These are phyloP conservation scores for Amphilophus citrinellus DNA, from an alignment of 2,113 vertebrate species.

Conservation along the genomic window DNA sequence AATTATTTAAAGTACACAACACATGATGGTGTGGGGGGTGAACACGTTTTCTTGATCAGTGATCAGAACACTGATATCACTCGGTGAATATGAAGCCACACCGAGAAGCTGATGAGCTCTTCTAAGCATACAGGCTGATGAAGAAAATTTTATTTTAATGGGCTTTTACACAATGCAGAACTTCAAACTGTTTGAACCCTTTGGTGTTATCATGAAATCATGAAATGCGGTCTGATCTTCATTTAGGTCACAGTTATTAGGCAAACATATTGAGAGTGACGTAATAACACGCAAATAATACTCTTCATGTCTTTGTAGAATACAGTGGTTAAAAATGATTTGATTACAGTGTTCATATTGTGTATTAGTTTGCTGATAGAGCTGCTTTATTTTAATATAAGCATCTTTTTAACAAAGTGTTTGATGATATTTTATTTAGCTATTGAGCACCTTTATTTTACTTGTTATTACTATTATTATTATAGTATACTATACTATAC, in stretches of 20 bases:
- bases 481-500: too few species aligned
- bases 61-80: neutral
- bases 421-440: too few species aligned
- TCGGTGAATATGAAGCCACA: neutral
- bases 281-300: too few species aligned
- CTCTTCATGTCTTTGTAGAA: too few species aligned
- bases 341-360: too few species aligned
- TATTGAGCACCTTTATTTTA: too few species aligned
- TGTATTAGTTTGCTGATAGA: too few species aligned
- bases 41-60: neutral
- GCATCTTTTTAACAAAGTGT: neutral
- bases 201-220: neutral
- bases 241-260: too few species aligned
- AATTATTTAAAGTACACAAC: neutral
- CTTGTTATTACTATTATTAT: too few species aligned
- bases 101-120: neutral
- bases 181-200: neutral
- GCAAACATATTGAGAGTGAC: too few species aligned
- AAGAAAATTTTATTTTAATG: neutral
- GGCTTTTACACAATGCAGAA: neutral
- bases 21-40: neutral
- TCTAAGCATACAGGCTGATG: neutral
- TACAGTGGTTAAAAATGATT: too few species aligned
- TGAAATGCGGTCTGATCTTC: neutral
- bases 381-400: too few species aligned